Base-by-base conservation (phyloP, 2,888 invertebrate genomes). In the Hoplodrina ambigua region DNA sequence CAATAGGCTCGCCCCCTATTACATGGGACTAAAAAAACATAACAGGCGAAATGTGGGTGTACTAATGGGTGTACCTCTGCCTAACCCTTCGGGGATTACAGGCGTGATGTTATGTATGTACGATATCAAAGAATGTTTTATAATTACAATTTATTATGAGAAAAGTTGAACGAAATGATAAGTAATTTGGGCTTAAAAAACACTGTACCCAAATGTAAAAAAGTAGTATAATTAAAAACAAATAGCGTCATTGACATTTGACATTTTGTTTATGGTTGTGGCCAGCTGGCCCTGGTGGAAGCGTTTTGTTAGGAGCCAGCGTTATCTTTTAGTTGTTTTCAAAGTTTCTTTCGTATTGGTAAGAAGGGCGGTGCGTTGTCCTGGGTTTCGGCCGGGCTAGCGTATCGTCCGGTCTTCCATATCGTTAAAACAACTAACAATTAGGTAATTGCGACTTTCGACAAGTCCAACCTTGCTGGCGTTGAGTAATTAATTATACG, bases 361-460 rank as follows among this genome's bases (percentile, higher is more conserved):
- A 82, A 89, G 88, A 85, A 90, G 94, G 96, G 94, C 96, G 96
- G 96, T 96, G 96, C 95, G 95, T 95, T 94, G 94, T 95, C 94
- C 92, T 92, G 94, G 96, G 96, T 95, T 94, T 94, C 94, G 95
- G 88, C 96, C 95, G 93, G 95, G 91, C 93, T 93, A 94, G 94
- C 96, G 96, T 96, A 95, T 96, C 96, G 96, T 96, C 95, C 94
- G 92, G 89, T 88, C 90, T 91, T 90, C 74, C 84, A 76, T 78
- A 83, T 77, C 74, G 72, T 73, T 75, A 78, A 66, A 69, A 69
- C 67, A 72, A 75, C 53, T 57, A 62, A 52, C 69, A 83, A 82
- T 84, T 86, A 80, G 79, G 75, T 84, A 85, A 83, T 84, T 86
- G 81, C 87, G 85, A 87, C 80, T 84, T 83, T 79, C 77, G 81